Evolutionary conservation across 2,113 vertebrate genomes (phyloP).

Genomic region (Centropus bengalensis): DNA sequence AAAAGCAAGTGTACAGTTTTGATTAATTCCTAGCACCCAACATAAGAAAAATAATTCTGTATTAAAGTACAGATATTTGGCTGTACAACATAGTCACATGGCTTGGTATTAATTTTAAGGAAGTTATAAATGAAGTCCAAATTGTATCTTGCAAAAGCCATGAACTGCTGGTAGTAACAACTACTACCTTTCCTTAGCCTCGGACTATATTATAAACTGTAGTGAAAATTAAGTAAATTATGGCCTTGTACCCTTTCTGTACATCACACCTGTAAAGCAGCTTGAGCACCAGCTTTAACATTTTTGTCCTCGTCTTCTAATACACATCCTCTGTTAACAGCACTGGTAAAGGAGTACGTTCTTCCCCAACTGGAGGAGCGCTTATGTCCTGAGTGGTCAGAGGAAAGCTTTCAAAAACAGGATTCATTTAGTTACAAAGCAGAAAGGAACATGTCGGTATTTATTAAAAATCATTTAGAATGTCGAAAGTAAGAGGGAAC

Average conservation of each 20-base stretch:
- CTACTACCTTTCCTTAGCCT: background rate
- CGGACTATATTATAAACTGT: fast-evolving
- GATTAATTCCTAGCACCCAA: background rate
- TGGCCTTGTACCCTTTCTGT: background rate
- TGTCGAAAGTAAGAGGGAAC: background rate
- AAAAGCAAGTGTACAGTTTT: background rate
- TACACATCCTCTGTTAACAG: slow-evolving; percentile 91
- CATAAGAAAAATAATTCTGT: background rate
- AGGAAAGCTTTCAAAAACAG: slow-evolving; percentile 63
- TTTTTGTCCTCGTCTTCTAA: slow-evolving; percentile 86
- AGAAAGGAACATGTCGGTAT: fast-evolving
- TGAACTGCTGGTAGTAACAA: background rate
- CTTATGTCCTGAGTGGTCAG: slow-evolving; percentile 85
- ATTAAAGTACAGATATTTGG: background rate
- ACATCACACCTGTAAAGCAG: slow-evolving; percentile 84
- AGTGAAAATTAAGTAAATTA: fast-evolving
- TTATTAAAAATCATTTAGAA: background rate
- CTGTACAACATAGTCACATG: fast-evolving
- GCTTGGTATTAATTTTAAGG: fast-evolving
- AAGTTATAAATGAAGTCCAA: background rate
- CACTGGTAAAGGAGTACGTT: slow-evolving; percentile 94
- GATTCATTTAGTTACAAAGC: background rate
- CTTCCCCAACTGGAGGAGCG: slow-evolving; percentile 96
- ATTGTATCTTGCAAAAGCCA: fast-evolving
- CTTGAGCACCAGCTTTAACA: slow-evolving; percentile 90